Conservation (phyloP, 2,113 vertebrate genomes). For the Cnemophilus loriae region DNA sequence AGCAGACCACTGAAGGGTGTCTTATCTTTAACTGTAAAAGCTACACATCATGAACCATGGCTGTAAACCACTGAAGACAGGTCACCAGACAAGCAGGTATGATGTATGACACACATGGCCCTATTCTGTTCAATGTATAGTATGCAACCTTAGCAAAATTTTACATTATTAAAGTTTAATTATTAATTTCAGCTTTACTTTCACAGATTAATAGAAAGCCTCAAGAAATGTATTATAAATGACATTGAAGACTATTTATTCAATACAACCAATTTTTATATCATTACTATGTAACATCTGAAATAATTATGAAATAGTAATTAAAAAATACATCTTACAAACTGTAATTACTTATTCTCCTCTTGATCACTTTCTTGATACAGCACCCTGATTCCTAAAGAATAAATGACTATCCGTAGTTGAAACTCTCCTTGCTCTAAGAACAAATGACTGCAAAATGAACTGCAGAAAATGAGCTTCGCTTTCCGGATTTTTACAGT, state of each 20-base stretch:
- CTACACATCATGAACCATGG: neutral
- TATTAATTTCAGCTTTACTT: neutral
- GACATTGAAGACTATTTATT: neutral
- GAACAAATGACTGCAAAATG: neutral
- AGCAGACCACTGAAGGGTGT: neutral
- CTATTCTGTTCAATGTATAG: neutral
- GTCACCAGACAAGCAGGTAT: neutral
- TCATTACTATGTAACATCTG: neutral
- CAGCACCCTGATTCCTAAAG: neutral
- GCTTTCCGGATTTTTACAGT: neutral
- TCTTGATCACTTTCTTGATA: neutral
- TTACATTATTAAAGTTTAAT: neutral
- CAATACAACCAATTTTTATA: neutral
- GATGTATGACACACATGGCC: fast-evolving
- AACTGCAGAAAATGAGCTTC: neutral
- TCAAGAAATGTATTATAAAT: neutral
- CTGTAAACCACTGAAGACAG: neutral
- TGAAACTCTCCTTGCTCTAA: neutral
- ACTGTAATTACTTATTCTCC: neutral
- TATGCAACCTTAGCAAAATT: neutral
- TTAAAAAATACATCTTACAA: neutral
- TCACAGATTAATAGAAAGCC: neutral
- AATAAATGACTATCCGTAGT: neutral
- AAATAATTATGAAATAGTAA: neutral
- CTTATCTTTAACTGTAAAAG: neutral